Evolutionary conservation across 1,140 invertebrate genomes (phyloP), one percentile per base, ranked within the genome.

Genomic region (Penaeus vannamei): DNA sequence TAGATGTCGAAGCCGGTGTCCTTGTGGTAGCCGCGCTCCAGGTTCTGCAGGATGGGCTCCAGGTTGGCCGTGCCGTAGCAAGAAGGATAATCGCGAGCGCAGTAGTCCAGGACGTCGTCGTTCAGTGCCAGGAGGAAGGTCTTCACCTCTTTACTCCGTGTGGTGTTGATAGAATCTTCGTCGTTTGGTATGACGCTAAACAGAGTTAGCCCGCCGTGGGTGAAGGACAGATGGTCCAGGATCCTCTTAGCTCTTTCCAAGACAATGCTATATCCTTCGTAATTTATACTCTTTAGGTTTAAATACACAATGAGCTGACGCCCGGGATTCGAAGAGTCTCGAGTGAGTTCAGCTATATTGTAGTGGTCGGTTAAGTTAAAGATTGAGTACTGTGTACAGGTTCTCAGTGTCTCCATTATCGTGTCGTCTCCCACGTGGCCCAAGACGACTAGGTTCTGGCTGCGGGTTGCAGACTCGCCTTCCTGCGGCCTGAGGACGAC

Each of bases 101-200:
- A 91, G 77, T 91, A 86, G 26, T 90, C 91, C 29, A 91, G 81
- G 32, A 90, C 64, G 19, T 76, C 77, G 66, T 91, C 91, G 36
- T 85, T 91, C 36, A 91, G 62, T 22, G 81, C 88, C 36, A 87
- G 69, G 59, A 85, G 85, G 59, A 89, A 85, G 14, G 61, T 66
- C 23, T 85, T 90, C 17, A 90, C 82, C 42, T 90, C 83, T 17
- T 85, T 42, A 32, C 60, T 90, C 22, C 26, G 29, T 29, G 82
- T 87, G 53, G 64, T 69, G 53, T 84, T 85, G 42, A 83, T 69
- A 7, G 46, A 32, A 2, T 88, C 81, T 46, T 88, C 83, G 22
- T 85, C 26, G 46, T 20, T 46, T 23, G 87, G 89, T 23, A 87
- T 82, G 36, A 91, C 46, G 32, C 80, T 91, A 29, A 84, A 90